Evolutionary conservation across 2,113 vertebrate genomes (phyloP).

Genomic region (Romanogobio albipinnatus): DNA sequence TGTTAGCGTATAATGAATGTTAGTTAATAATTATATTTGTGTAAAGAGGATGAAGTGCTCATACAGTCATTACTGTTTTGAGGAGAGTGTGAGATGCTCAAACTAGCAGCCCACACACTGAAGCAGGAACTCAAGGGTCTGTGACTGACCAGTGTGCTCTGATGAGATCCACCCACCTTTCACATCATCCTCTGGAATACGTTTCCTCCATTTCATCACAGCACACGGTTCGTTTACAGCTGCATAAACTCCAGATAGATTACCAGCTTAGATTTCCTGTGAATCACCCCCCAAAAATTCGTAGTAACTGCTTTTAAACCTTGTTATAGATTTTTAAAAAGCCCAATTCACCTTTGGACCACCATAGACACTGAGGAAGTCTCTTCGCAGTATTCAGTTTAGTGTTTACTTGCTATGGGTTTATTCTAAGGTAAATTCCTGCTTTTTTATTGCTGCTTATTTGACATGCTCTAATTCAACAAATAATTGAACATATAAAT

Average conservation of each 20-base stretch:
- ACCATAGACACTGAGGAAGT: not conserved
- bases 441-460: not conserved
- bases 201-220: not conserved
- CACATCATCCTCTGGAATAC: constrained; percentile 13
- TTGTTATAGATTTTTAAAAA: not conserved
- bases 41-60: constrained; percentile 26
- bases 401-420: not conserved
- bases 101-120: constrained; percentile 48
- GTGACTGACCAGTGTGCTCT: constrained; percentile 23
- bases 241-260: not conserved
- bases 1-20: not conserved
- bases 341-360: not conserved
- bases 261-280: not conserved
- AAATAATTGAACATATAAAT: not conserved
- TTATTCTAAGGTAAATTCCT: not conserved
- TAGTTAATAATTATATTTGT: not conserved
- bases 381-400: not conserved
- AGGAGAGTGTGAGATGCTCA: constrained; percentile 32
- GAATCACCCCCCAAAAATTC: not conserved
- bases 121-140: constrained; percentile 19
- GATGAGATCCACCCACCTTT: constrained; percentile 29
- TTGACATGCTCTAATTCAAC: not conserved
- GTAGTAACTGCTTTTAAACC: not conserved
- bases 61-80: constrained; percentile 24
- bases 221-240: not conserved